Conservation (phyloP, 2,797 vertebrate species). For the Rachycentron canadum region DNA sequence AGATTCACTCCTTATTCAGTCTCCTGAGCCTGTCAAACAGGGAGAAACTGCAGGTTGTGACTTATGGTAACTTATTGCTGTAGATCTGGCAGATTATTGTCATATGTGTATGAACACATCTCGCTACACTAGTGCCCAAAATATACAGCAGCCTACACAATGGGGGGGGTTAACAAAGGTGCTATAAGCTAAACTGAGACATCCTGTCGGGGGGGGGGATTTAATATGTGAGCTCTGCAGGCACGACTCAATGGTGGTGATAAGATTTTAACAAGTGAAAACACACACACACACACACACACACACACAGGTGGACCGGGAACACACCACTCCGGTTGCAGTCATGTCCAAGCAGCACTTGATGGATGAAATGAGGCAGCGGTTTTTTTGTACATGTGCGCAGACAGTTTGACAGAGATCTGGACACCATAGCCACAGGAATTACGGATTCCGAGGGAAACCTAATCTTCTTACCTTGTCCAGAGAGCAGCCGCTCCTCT, state of each 20-base stretch:
- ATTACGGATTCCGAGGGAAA: constrained; percentile 61
- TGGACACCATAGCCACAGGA: constrained; percentile 45
- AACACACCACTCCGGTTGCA: not conserved
- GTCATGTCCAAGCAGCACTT: not conserved
- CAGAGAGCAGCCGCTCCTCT: constrained; percentile 40
- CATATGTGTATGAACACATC: not conserved
- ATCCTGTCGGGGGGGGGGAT: constrained; percentile 37
- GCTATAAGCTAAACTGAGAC: constrained; percentile 5
- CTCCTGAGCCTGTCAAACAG: constrained; percentile 37
- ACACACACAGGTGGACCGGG: not conserved
- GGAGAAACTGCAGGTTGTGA: constrained; percentile 23
- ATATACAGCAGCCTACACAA: too few relatives aligned
- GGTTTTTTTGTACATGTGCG: not conserved
- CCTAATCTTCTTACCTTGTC: constrained; percentile 83
- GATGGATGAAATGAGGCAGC: not conserved
- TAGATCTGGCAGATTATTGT: not conserved
- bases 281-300: not conserved
- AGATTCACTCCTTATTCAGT: constrained; percentile 15
- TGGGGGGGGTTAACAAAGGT: not conserved
- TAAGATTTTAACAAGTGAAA: constrained; percentile 17
- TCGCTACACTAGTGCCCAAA: not conserved
- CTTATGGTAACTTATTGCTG: not conserved
- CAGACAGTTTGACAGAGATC: constrained; percentile 18
- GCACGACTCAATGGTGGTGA: constrained; percentile 12
- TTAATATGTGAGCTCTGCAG: constrained; percentile 45